These are phyloP conservation scores for Harpagifer antarcticus DNA, from an alignment of 2,797 vertebrate species.

Conservation along the genomic window DNA sequence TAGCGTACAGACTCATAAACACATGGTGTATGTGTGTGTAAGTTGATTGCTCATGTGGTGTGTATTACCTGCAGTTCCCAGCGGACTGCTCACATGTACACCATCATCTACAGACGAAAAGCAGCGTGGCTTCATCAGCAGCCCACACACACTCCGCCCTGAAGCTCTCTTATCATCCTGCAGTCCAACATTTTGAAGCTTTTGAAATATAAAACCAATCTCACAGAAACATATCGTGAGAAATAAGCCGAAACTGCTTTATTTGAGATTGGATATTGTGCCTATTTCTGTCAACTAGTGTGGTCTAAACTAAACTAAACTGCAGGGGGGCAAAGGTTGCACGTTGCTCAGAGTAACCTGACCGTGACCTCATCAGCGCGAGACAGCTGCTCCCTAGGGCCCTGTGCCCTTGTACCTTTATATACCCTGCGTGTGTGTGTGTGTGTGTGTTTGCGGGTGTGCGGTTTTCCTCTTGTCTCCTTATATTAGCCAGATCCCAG, in stretches of 20 bases:
- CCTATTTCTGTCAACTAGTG: neutral
- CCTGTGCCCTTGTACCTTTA: slow-evolving; percentile 1
- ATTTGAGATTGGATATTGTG: neutral
- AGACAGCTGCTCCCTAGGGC: slow-evolving; percentile 58
- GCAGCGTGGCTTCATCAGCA: neutral
- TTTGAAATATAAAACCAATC: no score
- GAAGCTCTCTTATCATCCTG: neutral
- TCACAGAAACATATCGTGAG: neutral
- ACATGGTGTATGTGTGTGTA: slow-evolving; percentile 17
- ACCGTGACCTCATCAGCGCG: slow-evolving; percentile 68
- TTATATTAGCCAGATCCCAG: slow-evolving; percentile 47
- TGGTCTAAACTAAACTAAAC: neutral
- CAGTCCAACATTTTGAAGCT: neutral
- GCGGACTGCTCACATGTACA: slow-evolving; percentile 52
- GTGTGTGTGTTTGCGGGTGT: neutral
- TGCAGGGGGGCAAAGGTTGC: slow-evolving; percentile 42
- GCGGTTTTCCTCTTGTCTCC: slow-evolving; percentile 23
- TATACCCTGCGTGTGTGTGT: neutral
- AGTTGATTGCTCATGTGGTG: slow-evolving; percentile 69
- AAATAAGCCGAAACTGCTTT: neutral
- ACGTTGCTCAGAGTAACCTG: slow-evolving; percentile 61
- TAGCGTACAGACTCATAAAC: slow-evolving; percentile 21
- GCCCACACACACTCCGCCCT: slow-evolving; percentile 41
- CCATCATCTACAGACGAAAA: slow-evolving; percentile 54
- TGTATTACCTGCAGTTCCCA: slow-evolving; percentile 66